Percentiles rank a stretch among this genome's conserved stretches.
Evolutionary conservation across 2,113 vertebrate genomes (phyloP).

Genomic region (Protomyctophum bolini): DNA sequence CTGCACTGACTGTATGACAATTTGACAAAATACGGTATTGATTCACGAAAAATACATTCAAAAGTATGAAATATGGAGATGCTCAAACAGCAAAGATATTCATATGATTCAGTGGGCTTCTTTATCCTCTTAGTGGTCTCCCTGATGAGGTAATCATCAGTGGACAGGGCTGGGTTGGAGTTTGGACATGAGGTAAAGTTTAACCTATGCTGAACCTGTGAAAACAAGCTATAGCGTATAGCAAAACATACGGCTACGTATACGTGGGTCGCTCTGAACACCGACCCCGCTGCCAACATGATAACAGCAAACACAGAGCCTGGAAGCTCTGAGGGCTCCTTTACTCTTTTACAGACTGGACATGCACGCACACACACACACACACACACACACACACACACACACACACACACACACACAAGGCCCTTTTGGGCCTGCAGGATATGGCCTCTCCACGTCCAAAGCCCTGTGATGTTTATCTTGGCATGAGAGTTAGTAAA

Average conservation of each 20-base stretch:
- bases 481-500: slow-evolving; percentile 54
- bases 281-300: background rate
- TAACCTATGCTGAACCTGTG: slow-evolving; percentile 19
- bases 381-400: slow-evolving; percentile 7
- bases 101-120: slow-evolving; percentile 8
- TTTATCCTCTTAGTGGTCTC: background rate
- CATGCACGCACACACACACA: background rate
- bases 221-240: background rate
- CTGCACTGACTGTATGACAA: too few relatives aligned
- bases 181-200: background rate
- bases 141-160: slow-evolving; percentile 16
- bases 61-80: background rate
- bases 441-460: slow-evolving; percentile 63
- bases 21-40: too few relatives aligned
- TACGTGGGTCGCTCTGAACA: too few relatives aligned
- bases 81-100: background rate
- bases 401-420: slow-evolving; percentile 14
- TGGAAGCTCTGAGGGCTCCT: background rate
- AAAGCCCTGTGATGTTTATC: slow-evolving; percentile 60
- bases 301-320: background rate
- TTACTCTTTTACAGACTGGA: slow-evolving; percentile 6
- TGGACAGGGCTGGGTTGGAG: background rate
- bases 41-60: too few relatives aligned
- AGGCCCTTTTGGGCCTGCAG: slow-evolving; percentile 42
- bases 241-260: background rate